A percentile compares a stretch with the other conserved stretches of the same genome.
phyloP scores from a whole-genome alignment of 2,797 vertebrate genomes.

The Dendrocincla tyrannina region DNA sequence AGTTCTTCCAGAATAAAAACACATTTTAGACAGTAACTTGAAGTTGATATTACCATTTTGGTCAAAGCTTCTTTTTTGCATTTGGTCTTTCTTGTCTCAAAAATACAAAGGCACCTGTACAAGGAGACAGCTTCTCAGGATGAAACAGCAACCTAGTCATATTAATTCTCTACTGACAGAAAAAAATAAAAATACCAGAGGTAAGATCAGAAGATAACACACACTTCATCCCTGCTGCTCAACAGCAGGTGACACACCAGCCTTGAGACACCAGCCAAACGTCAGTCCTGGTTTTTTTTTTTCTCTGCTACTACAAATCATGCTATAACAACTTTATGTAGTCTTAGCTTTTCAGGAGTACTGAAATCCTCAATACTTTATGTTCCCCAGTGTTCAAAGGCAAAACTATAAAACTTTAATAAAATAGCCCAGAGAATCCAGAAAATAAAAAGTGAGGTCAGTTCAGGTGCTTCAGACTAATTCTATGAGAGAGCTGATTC shows the following conservation, averaged over 20 bases:
- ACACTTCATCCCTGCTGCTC: not conserved
- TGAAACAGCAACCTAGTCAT: conserved; percentile 48
- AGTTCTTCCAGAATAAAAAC: conserved; percentile 32
- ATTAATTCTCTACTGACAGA: not conserved
- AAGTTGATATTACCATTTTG: conserved; percentile 62
- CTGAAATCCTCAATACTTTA: not conserved
- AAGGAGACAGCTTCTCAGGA: conserved; percentile 57
- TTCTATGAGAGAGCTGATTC: not conserved
- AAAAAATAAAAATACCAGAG: not conserved
- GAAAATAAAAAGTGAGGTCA: not conserved
- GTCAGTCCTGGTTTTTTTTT: not conserved
- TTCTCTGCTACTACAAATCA: not conserved
- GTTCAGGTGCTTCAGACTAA: not conserved
- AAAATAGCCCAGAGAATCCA: not conserved
- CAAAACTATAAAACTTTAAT: not conserved
- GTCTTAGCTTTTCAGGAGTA: not conserved
- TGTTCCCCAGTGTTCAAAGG: not conserved
- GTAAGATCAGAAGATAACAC: not conserved
- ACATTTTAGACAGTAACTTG: conserved; percentile 32
- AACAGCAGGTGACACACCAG: not conserved
- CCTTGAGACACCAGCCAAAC: not conserved
- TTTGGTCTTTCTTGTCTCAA: conserved; percentile 59
- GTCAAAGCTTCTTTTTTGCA: conserved; percentile 51
- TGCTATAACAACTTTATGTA: not conserved
- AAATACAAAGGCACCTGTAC: conserved; percentile 62